Evolutionary conservation across 1,140 invertebrate genomes (phyloP).

Genomic region (Drosophila nebulosa): DNA sequence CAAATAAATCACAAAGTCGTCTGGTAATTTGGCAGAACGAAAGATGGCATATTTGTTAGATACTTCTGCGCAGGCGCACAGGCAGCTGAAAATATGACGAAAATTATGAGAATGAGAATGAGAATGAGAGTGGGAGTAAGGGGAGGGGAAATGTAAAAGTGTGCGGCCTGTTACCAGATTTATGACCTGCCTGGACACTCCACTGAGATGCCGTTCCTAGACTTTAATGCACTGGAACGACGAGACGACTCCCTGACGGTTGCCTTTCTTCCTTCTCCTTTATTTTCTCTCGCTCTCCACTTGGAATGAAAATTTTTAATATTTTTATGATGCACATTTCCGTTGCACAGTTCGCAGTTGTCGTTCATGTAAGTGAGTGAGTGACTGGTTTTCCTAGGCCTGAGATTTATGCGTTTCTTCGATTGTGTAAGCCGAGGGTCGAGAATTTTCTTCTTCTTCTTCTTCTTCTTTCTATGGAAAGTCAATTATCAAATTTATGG

Average conservation of each 20-base stretch:
- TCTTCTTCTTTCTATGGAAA: slow-evolving; percentile 48
- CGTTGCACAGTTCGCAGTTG: slow-evolving; percentile 57
- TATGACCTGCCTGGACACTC: slow-evolving; percentile 65
- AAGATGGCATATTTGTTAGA: slow-evolving; percentile 60
- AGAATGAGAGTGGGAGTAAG: too few relatives aligned
- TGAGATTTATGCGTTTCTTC: slow-evolving; percentile 72
- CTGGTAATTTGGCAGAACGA: slow-evolving; percentile 70
- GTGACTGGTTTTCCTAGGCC: slow-evolving; percentile 51
- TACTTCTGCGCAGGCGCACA: slow-evolving; percentile 66
- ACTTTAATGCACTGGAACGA: slow-evolving; percentile 68
- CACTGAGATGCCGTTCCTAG: slow-evolving; percentile 48
- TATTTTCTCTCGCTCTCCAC: not conserved
- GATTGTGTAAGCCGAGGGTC: slow-evolving; percentile 64
- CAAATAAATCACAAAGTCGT: slow-evolving; percentile 56
- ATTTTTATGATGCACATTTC: slow-evolving; percentile 78
- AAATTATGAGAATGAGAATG: slow-evolving; percentile 64
- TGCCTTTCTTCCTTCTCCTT: slow-evolving; percentile 47
- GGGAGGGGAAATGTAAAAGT: not conserved
- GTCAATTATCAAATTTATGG: slow-evolving; percentile 78
- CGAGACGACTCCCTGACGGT: slow-evolving; percentile 49
- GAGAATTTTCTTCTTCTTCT: slow-evolving; percentile 54
- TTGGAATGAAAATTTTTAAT: slow-evolving; percentile 62
- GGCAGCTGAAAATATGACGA: slow-evolving; percentile 61
- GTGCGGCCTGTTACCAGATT: slow-evolving; percentile 49
- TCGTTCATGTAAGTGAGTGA: slow-evolving; percentile 49